Percentiles rank a stretch among this genome's conserved stretches.
phyloP scores from a whole-genome alignment of 2,888 invertebrate species.

The Nephrotoma flavescens region DNA sequence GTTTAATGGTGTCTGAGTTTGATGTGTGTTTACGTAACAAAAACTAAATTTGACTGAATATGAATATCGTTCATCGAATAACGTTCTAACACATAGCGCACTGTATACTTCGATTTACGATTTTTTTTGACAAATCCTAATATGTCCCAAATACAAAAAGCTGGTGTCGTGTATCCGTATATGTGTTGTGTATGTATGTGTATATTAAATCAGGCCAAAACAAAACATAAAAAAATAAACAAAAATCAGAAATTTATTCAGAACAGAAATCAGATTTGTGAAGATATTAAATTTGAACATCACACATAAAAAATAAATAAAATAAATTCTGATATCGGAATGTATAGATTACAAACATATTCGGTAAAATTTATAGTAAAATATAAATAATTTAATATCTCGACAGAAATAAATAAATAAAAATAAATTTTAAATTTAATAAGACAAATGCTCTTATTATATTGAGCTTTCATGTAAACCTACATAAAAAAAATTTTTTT shows the following conservation, averaged over 20 bases:
- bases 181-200: neutral
- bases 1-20: neutral
- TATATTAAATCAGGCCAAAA: neutral
- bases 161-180: neutral
- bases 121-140: neutral
- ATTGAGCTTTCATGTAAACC: neutral
- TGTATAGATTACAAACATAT: neutral
- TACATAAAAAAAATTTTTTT: neutral
- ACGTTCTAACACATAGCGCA: neutral
- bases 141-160: neutral
- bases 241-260: neutral
- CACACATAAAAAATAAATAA: neutral
- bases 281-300: neutral
- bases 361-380: neutral
- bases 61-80: neutral
- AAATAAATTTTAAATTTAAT: neutral
- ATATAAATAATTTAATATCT: neutral
- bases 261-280: neutral
- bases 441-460: neutral
- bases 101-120: neutral
- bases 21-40: neutral
- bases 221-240: neutral
- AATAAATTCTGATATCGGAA: neutral
- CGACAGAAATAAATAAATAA: neutral
- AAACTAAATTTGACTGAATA: neutral